phyloP scores from a whole-genome alignment of 2,113 vertebrate species.

The Emydocephalus ijimae region DNA sequence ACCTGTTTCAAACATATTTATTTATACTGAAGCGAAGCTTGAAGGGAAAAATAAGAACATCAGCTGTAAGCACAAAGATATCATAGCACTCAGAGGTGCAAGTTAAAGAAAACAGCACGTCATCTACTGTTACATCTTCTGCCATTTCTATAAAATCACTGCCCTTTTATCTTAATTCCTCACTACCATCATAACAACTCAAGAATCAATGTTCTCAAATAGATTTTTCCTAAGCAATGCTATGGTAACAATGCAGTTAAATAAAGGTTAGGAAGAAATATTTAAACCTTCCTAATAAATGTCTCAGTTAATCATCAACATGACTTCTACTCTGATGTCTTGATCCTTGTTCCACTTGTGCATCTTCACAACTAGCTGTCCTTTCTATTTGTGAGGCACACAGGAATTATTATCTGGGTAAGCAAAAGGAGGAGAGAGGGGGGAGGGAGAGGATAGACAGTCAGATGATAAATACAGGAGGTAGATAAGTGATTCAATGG shows the following conservation, averaged over 20 bases:
- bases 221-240: slow-evolving; percentile 52
- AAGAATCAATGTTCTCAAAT: neutral
- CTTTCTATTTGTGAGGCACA: neutral
- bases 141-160: neutral
- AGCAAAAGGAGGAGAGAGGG: neutral
- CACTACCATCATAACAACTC: neutral
- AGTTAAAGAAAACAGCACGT: neutral
- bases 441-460: too few species aligned
- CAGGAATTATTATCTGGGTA: neutral
- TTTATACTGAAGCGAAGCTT: slow-evolving; percentile 21
- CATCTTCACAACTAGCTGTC: neutral
- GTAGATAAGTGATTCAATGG: neutral
- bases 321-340: neutral
- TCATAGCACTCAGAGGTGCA: slow-evolving; percentile 12
- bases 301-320: neutral
- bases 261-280: neutral
- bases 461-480: too few species aligned
- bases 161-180: slow-evolving; percentile 32
- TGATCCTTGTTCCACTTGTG: neutral
- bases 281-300: neutral
- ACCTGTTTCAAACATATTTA: neutral
- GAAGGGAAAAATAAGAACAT: slow-evolving; percentile 25
- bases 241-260: slow-evolving; percentile 39
- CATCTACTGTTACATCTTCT: neutral
- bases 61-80: slow-evolving; percentile 13